A percentile compares a stretch with the other conserved stretches of the same genome.
Evolutionary conservation across 2,888 invertebrate species (phyloP).

Genomic region (Plagodis pulveraria): DNA sequence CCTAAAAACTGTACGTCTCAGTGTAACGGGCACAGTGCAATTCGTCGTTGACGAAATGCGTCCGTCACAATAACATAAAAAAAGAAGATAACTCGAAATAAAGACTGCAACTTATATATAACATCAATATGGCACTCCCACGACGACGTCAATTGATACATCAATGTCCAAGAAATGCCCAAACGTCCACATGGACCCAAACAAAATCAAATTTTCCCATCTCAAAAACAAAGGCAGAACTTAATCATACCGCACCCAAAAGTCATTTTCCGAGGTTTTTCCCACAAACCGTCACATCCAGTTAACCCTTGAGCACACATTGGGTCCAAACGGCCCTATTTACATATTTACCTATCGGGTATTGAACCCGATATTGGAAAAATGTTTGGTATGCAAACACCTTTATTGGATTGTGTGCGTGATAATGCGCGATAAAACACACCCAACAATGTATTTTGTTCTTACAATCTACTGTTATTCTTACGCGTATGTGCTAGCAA

Average conservation of each 20-base stretch:
- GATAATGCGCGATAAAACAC: slow-evolving; percentile 14
- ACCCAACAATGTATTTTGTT: neutral
- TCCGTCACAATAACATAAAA: too few relatives aligned
- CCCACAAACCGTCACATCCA: slow-evolving; percentile 45
- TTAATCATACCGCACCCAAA: slow-evolving; percentile 28
- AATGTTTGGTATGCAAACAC: slow-evolving; percentile 46
- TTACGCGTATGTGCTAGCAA: too few relatives aligned
- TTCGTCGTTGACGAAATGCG: too few relatives aligned
- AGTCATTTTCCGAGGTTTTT: slow-evolving; percentile 39
- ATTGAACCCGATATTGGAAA: slow-evolving; percentile 64
- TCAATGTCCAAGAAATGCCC: slow-evolving; percentile 1
- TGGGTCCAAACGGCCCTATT: slow-evolving; percentile 42
- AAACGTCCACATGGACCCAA: neutral
- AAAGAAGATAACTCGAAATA: too few relatives aligned
- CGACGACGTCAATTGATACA: neutral
- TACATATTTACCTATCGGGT: slow-evolving; percentile 53
- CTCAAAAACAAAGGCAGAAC: slow-evolving; percentile 14
- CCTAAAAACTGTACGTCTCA: too few relatives aligned
- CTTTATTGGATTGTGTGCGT: slow-evolving; percentile 12
- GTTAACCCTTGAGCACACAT: slow-evolving; percentile 40
- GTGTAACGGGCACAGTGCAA: too few relatives aligned
- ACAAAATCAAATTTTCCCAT: slow-evolving; percentile 7
- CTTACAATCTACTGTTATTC: neutral
- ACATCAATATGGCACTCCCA: too few relatives aligned
- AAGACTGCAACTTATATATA: too few relatives aligned